Conservation (phyloP, 2,113 vertebrate genomes). For the Nothoprocta pentlandii region DNA sequence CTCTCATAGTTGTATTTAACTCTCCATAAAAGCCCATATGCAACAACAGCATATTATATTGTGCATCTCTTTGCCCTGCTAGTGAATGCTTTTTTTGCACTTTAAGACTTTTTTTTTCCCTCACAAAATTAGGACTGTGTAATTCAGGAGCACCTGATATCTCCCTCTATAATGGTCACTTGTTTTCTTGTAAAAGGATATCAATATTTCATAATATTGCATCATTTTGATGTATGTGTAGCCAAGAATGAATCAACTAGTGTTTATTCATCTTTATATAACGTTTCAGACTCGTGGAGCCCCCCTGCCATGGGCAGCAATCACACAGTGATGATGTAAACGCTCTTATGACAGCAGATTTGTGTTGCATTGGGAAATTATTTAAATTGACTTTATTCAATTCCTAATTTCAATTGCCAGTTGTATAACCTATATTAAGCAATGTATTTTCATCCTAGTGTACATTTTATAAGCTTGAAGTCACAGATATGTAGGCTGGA, state of each 20-base stretch:
- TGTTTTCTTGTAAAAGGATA: background rate
- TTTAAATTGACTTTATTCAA: background rate
- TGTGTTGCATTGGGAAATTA: slow-evolving; percentile 23
- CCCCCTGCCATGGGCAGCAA: background rate
- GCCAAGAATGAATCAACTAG: background rate
- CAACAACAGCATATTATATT: background rate
- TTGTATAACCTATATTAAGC: background rate
- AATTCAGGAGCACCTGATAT: background rate
- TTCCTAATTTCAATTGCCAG: background rate
- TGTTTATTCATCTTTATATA: background rate
- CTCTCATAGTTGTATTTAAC: background rate
- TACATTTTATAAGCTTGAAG: background rate
- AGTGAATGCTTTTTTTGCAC: background rate
- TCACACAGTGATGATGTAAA: background rate
- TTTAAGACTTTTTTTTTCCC: background rate
- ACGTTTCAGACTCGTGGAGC: background rate
- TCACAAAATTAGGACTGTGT: background rate
- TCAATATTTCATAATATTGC: background rate
- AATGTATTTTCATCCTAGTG: background rate
- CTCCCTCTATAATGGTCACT: background rate
- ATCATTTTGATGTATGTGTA: background rate
- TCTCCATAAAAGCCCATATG: background rate
- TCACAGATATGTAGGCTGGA: background rate
- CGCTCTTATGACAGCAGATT: fast-evolving
- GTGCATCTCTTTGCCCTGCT: background rate